These are phyloP conservation scores for Platysternon megacephalum DNA, from an alignment of 2,113 vertebrate species.

Conservation along the genomic window DNA sequence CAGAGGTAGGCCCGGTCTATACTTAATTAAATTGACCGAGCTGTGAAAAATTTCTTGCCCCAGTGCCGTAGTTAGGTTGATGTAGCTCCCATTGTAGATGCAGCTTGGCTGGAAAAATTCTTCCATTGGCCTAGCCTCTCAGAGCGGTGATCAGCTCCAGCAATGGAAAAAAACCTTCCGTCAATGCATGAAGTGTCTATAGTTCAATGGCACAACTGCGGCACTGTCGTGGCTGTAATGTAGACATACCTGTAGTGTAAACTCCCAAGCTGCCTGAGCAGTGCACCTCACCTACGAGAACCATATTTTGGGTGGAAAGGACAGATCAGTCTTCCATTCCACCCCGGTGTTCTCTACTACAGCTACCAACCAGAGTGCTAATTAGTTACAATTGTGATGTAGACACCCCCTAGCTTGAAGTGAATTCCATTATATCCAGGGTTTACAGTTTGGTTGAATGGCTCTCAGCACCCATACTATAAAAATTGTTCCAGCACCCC, in stretches of 20 bases:
- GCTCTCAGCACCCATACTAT: too few species aligned
- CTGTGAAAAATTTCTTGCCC: not conserved
- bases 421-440: too few species aligned
- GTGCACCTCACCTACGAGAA: not conserved
- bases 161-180: not conserved
- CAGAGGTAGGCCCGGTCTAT: not conserved
- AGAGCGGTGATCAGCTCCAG: not conserved
- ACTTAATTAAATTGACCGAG: not conserved
- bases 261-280: not conserved
- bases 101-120: not conserved
- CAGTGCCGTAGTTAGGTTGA: not conserved
- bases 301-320: not conserved
- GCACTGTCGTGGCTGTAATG: too few species aligned
- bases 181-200: not conserved
- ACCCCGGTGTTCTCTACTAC: not conserved
- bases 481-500: too few species aligned
- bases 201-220: too few species aligned
- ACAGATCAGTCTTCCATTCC: not conserved
- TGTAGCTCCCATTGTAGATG: not conserved
- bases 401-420: not conserved
- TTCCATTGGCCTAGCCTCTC: not conserved
- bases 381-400: not conserved
- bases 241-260: not conserved
- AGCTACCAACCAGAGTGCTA: not conserved
- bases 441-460: too few species aligned